phyloP scores from a whole-genome alignment of 2,888 invertebrate genomes.

The Ferdinandea cuprea region DNA sequence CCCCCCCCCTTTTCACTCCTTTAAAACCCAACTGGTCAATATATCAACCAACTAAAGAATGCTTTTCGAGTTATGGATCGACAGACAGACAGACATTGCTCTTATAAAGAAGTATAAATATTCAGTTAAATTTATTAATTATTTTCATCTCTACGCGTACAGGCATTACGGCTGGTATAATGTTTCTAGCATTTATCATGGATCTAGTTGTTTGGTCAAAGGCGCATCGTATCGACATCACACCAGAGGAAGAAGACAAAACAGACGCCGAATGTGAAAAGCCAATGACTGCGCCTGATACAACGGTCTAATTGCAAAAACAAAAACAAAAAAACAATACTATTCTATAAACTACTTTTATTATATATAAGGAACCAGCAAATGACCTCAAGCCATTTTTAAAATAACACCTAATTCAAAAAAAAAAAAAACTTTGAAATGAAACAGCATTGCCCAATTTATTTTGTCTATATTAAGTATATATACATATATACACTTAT shows the following conservation, averaged over 20 bases:
- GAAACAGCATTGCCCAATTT: constrained; percentile 54
- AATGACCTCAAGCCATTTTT: constrained; percentile 70
- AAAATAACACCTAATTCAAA: constrained; percentile 75
- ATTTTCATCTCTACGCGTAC: constrained; percentile 76
- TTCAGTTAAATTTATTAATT: too few relatives aligned
- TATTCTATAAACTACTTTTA: constrained; percentile 41
- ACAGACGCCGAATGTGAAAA: constrained; percentile 79
- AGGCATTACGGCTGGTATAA: constrained; percentile 94
- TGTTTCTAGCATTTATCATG: constrained; percentile 94
- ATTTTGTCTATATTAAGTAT: too few relatives aligned
- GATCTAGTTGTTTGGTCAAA: constrained; percentile 95
- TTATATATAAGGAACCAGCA: constrained; percentile 62
- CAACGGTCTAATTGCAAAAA: constrained; percentile 78
- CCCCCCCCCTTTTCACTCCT: too few relatives aligned
- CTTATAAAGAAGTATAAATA: too few relatives aligned
- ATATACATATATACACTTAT: constrained; percentile 44
- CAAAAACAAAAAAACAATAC: constrained; percentile 3
- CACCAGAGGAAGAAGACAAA: constrained; percentile 83
- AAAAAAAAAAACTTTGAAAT: constrained; percentile 38
- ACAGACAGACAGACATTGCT: too few relatives aligned
- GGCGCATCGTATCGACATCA: constrained; percentile 91
- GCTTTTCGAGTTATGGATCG: too few relatives aligned
- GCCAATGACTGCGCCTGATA: constrained; percentile 79
- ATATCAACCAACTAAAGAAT: too few relatives aligned
- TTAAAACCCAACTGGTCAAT: too few relatives aligned